Base-by-base conservation (phyloP, 2,113 vertebrate species). In the Oxygymnocypris stewartii region DNA sequence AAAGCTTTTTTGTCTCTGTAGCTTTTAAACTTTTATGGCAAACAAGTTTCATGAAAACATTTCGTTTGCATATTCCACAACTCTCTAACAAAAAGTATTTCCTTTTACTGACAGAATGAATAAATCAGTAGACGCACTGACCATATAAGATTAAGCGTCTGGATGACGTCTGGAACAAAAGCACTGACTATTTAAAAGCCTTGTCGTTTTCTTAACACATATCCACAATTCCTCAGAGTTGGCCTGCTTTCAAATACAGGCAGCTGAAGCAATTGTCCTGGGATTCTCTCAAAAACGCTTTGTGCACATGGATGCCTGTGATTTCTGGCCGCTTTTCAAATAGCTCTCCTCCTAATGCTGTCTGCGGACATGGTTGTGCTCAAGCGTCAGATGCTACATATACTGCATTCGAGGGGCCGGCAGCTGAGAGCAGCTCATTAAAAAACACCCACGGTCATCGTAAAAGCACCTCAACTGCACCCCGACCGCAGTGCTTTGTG, bases 301-400 rank as follows among this genome's bases (percentile, higher is more conserved):
- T 65, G 54, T 85, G 71, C 76, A 84, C 76, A 51, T 59, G 54
- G 74, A 86, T 84, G 67, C 65, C 79, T 85, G 82, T 86, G 77
- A 87, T 82, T 59, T 74, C 82, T 88, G 82, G 65, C 63, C 16
- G 49, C 10, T 31, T 40, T 81, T 81, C 71, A 86, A 81, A 84
- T 79, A 75, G 63, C 61, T 65, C 37, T 79, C 23, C 42, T 84
- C 42, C 44, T 63, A 40, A 69, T 63, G 28, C 61, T 42, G 18
- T 86, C 40, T 49, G 59, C 31, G 67, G 84, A 28, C 79, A 82
- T 79, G 42, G 61, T 57, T 54, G 67, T 47, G 79, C 35, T 79
- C 28, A 71, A 73, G 65, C 59, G n/a, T 81, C 80, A 54, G 28
- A 37, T 63, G 40, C 75, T 73, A 73, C 75, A 73, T 63, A 82